These are phyloP conservation scores for Podarcis cretensis DNA, from an alignment of 2,113 vertebrate genomes.

Conservation along the genomic window DNA sequence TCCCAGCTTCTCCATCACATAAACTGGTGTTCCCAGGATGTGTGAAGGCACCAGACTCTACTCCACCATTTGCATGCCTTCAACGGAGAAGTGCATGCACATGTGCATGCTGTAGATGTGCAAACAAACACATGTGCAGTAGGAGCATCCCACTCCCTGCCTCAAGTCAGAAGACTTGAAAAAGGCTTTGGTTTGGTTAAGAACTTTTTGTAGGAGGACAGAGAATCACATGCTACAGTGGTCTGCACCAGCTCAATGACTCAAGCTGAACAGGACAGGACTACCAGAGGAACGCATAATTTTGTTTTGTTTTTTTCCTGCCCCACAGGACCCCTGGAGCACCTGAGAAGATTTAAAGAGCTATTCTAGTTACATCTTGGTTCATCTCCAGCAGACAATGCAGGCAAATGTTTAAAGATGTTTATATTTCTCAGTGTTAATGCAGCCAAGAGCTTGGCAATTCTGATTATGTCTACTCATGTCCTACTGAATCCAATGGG, in stretches of 20 bases:
- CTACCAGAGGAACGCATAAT: not conserved
- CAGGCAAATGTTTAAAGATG: too few relatives aligned
- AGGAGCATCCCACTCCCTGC: too few relatives aligned
- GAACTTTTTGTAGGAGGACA: too few relatives aligned
- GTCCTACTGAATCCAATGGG: too few relatives aligned
- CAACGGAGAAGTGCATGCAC: not conserved
- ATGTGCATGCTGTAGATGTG: not conserved
- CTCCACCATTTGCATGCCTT: not conserved
- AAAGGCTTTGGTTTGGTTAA: too few relatives aligned
- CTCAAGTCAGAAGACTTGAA: too few relatives aligned
- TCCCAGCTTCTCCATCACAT: not conserved
- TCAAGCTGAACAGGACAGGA: not conserved
- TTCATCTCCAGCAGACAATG: not conserved
- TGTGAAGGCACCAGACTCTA: not conserved
- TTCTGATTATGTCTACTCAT: too few relatives aligned
- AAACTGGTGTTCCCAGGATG: not conserved
- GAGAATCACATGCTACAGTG: too few relatives aligned
- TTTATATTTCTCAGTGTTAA: too few relatives aligned
- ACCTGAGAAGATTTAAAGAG: not conserved
- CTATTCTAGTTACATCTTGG: not conserved
- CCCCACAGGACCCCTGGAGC: too few relatives aligned
- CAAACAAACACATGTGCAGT: not conserved
- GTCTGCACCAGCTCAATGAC: not conserved
- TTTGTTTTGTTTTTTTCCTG: not conserved
- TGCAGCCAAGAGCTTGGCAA: too few relatives aligned